These are phyloP conservation scores for Etheostoma perlongum DNA, from an alignment of 2,797 vertebrate genomes.

Conservation along the genomic window DNA sequence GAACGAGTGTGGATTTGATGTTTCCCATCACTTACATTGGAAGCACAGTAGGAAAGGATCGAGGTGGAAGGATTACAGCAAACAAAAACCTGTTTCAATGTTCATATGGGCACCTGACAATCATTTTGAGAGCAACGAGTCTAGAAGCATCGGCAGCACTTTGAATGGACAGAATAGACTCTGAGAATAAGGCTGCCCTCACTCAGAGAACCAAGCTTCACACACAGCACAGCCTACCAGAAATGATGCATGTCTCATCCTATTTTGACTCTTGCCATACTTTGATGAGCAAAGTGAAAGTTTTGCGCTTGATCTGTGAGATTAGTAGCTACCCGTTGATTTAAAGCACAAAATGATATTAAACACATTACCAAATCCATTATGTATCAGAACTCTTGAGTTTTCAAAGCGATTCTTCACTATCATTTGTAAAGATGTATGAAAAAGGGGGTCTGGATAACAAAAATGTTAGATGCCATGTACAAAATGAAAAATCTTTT, in stretches of 20 bases:
- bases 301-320: conserved; percentile 42
- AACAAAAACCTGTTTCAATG: neutral
- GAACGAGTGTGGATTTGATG: neutral
- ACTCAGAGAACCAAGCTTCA: conserved; percentile 30
- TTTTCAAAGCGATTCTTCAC: conserved; percentile 2
- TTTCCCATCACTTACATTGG: neutral
- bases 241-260: conserved; percentile 56
- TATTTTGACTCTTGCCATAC: conserved; percentile 47
- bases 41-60: neutral
- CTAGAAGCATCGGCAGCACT: neutral
- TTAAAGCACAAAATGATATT: conserved; percentile 43
- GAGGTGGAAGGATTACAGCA: neutral
- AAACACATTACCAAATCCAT: conserved; percentile 32
- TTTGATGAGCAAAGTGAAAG: conserved; percentile 54
- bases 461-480: neutral
- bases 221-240: conserved; percentile 19
- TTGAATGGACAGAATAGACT: neutral
- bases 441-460: conserved; percentile 1
- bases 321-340: conserved; percentile 44
- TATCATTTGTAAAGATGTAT: conserved; percentile 2
- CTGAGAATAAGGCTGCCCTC: conserved; percentile 25
- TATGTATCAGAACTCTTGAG: neutral
- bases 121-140: neutral
- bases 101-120: neutral
- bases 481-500: conserved; percentile 6